A percentile compares a stretch with the other conserved stretches of the same genome.
Conservation (phyloP, 2,888 invertebrate genomes). For the Diaperis boleti region DNA sequence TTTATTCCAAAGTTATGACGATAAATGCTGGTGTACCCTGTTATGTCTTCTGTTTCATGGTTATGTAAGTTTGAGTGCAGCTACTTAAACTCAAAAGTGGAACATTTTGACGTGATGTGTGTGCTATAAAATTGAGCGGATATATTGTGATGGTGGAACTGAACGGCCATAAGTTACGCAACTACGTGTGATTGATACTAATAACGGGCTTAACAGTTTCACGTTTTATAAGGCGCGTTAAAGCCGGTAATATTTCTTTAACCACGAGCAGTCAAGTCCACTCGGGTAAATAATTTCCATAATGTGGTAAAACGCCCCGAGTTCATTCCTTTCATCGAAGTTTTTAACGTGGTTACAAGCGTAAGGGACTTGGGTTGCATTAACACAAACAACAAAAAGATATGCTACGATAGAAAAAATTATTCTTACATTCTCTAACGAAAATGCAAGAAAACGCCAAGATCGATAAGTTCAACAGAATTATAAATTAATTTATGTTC, state of each 20-base stretch:
- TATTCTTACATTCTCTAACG: slow-evolving; percentile 4
- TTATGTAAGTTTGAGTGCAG: too few relatives aligned
- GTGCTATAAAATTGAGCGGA: too few relatives aligned
- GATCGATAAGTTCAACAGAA: slow-evolving; percentile 36
- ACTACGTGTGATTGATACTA: slow-evolving; percentile 19
- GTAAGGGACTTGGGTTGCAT: not conserved
- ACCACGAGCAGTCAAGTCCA: slow-evolving; percentile 2
- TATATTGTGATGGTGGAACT: not conserved
- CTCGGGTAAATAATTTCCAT: slow-evolving; percentile 18
- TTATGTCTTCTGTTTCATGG: too few relatives aligned
- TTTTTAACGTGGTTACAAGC: slow-evolving; percentile 5
- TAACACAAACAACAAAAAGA: slow-evolving; percentile 10
- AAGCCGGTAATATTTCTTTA: slow-evolving; percentile 23
- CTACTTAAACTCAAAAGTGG: not conserved
- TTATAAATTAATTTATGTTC: slow-evolving; percentile 43
- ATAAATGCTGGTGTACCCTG: too few relatives aligned
- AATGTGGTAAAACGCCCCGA: not conserved
- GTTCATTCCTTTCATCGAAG: not conserved
- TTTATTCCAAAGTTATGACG: too few relatives aligned
- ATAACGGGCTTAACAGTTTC: slow-evolving; percentile 17
- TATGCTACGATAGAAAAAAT: too few relatives aligned
- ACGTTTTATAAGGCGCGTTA: slow-evolving; percentile 21
- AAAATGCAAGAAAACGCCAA: slow-evolving; percentile 37
- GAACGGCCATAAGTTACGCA: slow-evolving; percentile 7
- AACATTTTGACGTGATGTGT: too few relatives aligned